Evolutionary conservation across 1,140 invertebrate genomes (phyloP), one percentile per base, ranked within the genome.

Genomic region (Camponotus pennsylvanicus): DNA sequence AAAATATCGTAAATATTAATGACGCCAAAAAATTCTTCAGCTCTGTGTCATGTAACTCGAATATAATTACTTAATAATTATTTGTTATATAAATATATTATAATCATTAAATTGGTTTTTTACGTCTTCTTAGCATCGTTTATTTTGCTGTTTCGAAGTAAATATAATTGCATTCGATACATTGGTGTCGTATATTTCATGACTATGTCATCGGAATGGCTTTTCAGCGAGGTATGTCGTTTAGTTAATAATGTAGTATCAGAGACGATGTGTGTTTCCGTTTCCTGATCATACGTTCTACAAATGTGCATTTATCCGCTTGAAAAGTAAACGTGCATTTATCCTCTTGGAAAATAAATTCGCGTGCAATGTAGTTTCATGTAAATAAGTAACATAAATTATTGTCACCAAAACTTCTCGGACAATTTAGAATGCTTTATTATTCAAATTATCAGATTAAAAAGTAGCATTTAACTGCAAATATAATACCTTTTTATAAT

Each of bases 201-300:
- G 8, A n/a, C 2, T 70, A 4, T 18, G 18, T 3, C 37, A 77
- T 78, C 76, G n/a, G 59, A 42, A 7, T 32, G 21, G 5, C 21
- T 80, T 71, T 80, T 80, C 78, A 80, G 15, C 42, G 52, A 55
- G 45, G 9, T 18, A 11, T 42, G 49, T 42, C 69, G 37, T 80
- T 70, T 80, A 37, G 64, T 80, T 80, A 80, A 80, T 80, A 80
- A 80, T 71, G 52, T 40, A 57, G 59, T 70, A 42, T 57, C 78
- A 32, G 32, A 34, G 13, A 78, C 61, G 42, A 80, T 80, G 27
- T 27, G 27, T 27, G 66, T 80, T 80, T 80, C 66, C 64, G 64
- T 70, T 80, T 69, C 45, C 66, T 42, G 78, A 80, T 80, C 49
- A 80, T 70, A 37, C 66, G 49, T 11, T 15, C 13, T 21, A 69